Evolutionary conservation across 1,140 invertebrate species (phyloP).

Genomic region (Hestina assimilis): DNA sequence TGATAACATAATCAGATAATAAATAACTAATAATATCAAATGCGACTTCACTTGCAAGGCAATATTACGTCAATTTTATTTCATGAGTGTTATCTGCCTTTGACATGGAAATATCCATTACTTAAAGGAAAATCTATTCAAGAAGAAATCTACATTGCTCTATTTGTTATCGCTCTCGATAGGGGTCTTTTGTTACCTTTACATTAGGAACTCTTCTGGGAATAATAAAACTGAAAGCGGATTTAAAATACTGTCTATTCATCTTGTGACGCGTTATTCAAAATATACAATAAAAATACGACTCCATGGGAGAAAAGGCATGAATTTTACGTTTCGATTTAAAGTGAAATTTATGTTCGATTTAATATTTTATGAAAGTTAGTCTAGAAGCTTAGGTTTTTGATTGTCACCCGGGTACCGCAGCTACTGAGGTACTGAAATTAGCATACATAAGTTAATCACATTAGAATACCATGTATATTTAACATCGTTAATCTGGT

Average conservation of each 20-base stretch:
- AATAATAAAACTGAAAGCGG: not conserved
- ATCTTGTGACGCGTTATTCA: too few species aligned
- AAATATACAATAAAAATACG: too few species aligned
- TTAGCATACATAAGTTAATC: too few species aligned
- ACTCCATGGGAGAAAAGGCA: too few species aligned
- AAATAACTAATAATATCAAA: not conserved
- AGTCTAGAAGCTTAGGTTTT: too few species aligned
- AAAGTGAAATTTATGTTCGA: too few species aligned
- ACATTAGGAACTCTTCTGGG: not conserved
- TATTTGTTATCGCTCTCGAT: conserved; percentile 1
- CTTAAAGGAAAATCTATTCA: not conserved
- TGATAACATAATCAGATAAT: not conserved
- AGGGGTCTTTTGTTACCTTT: not conserved
- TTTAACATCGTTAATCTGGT: too few species aligned
- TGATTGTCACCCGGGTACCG: too few species aligned
- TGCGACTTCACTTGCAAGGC: not conserved
- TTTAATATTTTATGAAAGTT: too few species aligned
- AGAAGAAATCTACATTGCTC: conserved; percentile 9
- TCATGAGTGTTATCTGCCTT: not conserved
- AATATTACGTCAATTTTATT: not conserved
- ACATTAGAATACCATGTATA: too few species aligned
- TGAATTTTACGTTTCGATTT: too few species aligned
- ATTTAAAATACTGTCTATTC: not conserved
- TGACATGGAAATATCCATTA: not conserved
- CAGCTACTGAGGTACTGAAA: too few species aligned